Percentiles rank a stretch among this genome's conserved stretches.
Evolutionary conservation across 2,888 invertebrate species (phyloP).

Genomic region (Dioctria linearis): DNA sequence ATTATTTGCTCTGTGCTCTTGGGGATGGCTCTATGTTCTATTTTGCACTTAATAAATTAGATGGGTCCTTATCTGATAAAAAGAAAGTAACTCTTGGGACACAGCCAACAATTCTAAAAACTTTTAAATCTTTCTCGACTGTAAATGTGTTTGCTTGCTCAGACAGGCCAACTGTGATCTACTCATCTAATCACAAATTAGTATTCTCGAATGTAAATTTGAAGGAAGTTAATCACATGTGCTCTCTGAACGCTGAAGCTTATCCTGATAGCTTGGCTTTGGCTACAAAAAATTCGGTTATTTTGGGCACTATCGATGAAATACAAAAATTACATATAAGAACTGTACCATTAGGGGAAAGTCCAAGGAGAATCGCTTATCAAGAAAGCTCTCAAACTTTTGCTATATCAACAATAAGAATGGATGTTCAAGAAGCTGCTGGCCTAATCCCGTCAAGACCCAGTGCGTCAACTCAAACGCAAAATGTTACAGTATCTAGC

Average conservation of each 20-base stretch:
- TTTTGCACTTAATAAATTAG: slow-evolving; percentile 85
- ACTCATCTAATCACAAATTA: slow-evolving; percentile 98
- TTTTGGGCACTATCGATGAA: slow-evolving; percentile 98
- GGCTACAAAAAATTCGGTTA: slow-evolving; percentile 72
- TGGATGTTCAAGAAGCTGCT: slow-evolving; percentile 88
- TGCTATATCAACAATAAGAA: slow-evolving; percentile 91
- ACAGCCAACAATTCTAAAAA: slow-evolving; percentile 93
- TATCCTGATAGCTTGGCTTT: slow-evolving; percentile 86
- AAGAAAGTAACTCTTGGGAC: slow-evolving; percentile 98
- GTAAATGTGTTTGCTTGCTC: slow-evolving; percentile 99
- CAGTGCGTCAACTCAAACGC: slow-evolving; percentile 86
- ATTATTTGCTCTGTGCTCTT: slow-evolving; percentile 91
- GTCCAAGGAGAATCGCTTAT: slow-evolving; percentile 94
- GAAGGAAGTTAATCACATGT: slow-evolving; percentile 97
- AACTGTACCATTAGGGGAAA: slow-evolving; percentile 95
- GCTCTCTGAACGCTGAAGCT: slow-evolving; percentile 94
- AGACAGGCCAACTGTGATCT: slow-evolving; percentile 98
- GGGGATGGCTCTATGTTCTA: slow-evolving; percentile 99
- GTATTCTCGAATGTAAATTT: slow-evolving; percentile 98
- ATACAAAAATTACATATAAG: slow-evolving; percentile 98
- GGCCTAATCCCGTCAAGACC: slow-evolving; percentile 78
- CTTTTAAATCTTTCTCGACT: slow-evolving; percentile 90
- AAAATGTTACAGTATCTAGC: slow-evolving; percentile 76
- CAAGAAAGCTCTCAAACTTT: slow-evolving; percentile 95
- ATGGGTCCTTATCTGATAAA: slow-evolving; percentile 85